These are phyloP conservation scores for Gerris lacustris DNA, from an alignment of 2,888 invertebrate species.

Conservation along the genomic window DNA sequence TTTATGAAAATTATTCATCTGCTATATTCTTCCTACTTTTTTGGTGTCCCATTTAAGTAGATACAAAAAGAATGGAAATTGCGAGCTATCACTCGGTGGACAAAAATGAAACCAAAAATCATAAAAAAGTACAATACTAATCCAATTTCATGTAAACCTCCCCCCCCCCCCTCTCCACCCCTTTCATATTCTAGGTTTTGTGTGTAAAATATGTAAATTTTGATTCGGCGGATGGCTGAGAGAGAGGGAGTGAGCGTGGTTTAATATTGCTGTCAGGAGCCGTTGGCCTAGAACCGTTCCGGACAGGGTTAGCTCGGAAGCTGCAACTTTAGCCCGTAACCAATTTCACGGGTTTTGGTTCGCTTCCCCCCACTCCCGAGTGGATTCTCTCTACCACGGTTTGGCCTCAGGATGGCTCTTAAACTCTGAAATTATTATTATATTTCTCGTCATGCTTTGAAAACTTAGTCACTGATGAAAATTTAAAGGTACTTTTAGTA, in stretches of 20 bases:
- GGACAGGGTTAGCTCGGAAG: not conserved
- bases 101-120: too few species aligned
- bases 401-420: not conserved
- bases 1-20: too few species aligned
- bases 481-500: not conserved
- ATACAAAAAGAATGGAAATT: too few species aligned
- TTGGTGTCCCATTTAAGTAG: too few species aligned
- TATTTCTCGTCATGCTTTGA: conserved; percentile 5
- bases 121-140: too few species aligned
- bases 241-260: not conserved
- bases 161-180: too few species aligned
- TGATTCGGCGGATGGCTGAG: not conserved
- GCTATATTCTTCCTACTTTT: too few species aligned
- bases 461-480: conserved; percentile 5
- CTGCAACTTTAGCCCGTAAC: not conserved
- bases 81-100: too few species aligned
- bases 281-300: not conserved
- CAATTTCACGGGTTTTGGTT: conserved; percentile 3
- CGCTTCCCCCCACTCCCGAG: not conserved
- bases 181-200: not conserved
- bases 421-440: conserved; percentile 5
- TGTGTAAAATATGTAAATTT: conserved; percentile 1
- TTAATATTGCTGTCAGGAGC: conserved; percentile 1
- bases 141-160: too few species aligned
- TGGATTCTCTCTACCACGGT: not conserved